Conservation (phyloP, 2,113 vertebrate genomes). For the Phyllostomus discolor region DNA sequence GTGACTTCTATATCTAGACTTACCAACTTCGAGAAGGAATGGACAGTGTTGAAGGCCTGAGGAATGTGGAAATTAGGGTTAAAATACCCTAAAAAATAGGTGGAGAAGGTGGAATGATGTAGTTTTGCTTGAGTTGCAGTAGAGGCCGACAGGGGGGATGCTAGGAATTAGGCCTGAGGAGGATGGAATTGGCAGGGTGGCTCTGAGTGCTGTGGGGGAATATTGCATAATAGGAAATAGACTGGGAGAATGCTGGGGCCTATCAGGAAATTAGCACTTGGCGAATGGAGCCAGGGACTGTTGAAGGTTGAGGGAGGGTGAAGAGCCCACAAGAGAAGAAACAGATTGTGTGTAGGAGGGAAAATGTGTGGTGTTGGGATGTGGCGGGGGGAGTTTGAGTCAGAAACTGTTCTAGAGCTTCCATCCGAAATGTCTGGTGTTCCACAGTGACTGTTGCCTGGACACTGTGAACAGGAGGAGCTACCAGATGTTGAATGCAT, state of each 20-base stretch:
- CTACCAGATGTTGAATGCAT: not conserved
- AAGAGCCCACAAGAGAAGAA: constrained; percentile 25
- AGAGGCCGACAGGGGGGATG: not conserved
- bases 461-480: not conserved
- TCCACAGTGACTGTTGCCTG: not conserved
- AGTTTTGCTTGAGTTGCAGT: not conserved
- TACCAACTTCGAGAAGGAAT: not conserved
- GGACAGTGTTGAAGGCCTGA: not conserved
- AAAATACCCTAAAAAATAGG: not conserved
- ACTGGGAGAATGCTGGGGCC: not conserved
- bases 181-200: not conserved
- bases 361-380: not conserved
- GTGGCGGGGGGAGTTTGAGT: constrained; percentile 28
- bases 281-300: not conserved
- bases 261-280: not conserved
- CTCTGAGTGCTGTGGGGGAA: not conserved
- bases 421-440: constrained; percentile 25
- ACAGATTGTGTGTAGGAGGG: constrained; percentile 66
- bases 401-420: constrained; percentile 43
- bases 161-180: not conserved
- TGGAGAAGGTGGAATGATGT: not conserved
- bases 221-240: constrained; percentile 35
- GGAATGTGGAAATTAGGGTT: not conserved
- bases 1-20: not conserved
- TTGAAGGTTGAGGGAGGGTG: not conserved